Base-by-base conservation (phyloP, 2,888 invertebrate species). In the Syrphus vitripennis region DNA sequence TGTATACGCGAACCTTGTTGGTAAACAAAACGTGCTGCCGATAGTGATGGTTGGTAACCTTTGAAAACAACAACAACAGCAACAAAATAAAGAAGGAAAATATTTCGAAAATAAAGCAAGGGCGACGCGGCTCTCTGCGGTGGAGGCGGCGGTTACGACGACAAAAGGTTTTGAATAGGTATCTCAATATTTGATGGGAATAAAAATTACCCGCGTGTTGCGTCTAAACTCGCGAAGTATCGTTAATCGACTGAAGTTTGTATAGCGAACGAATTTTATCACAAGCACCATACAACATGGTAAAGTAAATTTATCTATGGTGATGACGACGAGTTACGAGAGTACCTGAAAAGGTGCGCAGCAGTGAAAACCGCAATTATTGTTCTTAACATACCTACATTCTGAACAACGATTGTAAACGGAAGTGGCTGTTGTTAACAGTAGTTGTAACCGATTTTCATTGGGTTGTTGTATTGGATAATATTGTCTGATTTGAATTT, bases 181-280 rank as follows among this genome's bases (percentile, higher is more conserved):
- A 63, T 37, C 40, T 63, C n/a, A 24, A 24, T 63, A 16, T 69
- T 14, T 40, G 29, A 42, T 14, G 45, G 48, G 14, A 19, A n/a
- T n/a, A n/a, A 19, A 72, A 71, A 63, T 80, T 84, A 84, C 80
- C 69, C 84, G 84, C 84, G 67, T 72, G 76, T 72, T 77, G 48
- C 55, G 72, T 77, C 84, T 50, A 63, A 84, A 84, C 84, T 84
- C 76, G 84, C 80, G 80, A 80, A 84, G 84, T 84, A 84, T 84
- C 84, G 84, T 84, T 84, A 63, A 55, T 84, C 80, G 84, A 84
- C 84, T 74, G 69, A 74, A 63, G 71, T 26, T 77, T 67, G 69
- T 63, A 26, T 50, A n/a, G n/a, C 19, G 24, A 78, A 69, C 65
- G 67, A 69, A 69, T 76, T 34, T 74, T 63, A 59, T 57, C 50